Conservation (phyloP, 2,888 invertebrate genomes). For the Ophion slaviceki region DNA sequence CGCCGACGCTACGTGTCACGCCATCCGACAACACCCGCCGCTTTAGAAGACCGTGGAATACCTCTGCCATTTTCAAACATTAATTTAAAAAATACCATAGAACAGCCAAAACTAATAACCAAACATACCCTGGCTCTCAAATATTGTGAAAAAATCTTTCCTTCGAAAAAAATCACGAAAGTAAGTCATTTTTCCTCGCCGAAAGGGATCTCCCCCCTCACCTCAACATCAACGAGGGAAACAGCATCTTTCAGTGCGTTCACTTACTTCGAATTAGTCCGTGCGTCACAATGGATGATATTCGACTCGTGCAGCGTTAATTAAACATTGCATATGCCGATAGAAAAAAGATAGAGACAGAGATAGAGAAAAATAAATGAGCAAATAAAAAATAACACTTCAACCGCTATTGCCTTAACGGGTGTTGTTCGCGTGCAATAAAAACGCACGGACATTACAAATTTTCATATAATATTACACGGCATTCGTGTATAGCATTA, state of each 20-base stretch:
- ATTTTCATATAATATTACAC: slow-evolving; percentile 48
- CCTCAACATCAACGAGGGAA: too few species aligned
- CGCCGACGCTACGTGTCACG: too few species aligned
- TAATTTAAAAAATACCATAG: too few species aligned
- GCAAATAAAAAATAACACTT: slow-evolving; percentile 47
- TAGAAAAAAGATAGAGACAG: neutral
- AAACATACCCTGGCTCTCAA: too few species aligned
- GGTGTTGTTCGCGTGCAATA: slow-evolving; percentile 54
- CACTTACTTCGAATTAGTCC: slow-evolving; percentile 6
- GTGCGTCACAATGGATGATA: slow-evolving; percentile 24
- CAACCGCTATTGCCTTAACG: slow-evolving; percentile 46
- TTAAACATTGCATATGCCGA: slow-evolving; percentile 45
- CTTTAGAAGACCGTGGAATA: too few species aligned
- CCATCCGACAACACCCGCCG: too few species aligned
- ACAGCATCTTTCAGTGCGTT: neutral
- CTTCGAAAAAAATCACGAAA: neutral
- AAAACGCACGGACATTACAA: slow-evolving; percentile 43
- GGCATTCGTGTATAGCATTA: slow-evolving; percentile 42
- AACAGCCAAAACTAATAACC: too few species aligned
- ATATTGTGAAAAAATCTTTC: too few species aligned
- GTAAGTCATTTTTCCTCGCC: neutral
- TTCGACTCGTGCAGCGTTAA: slow-evolving; percentile 31
- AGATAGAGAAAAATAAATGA: neutral
- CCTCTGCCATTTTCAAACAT: too few species aligned
- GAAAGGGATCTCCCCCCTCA: too few species aligned